Conservation (phyloP, 23 tunicate species). For the Ascidia mentula region DNA sequence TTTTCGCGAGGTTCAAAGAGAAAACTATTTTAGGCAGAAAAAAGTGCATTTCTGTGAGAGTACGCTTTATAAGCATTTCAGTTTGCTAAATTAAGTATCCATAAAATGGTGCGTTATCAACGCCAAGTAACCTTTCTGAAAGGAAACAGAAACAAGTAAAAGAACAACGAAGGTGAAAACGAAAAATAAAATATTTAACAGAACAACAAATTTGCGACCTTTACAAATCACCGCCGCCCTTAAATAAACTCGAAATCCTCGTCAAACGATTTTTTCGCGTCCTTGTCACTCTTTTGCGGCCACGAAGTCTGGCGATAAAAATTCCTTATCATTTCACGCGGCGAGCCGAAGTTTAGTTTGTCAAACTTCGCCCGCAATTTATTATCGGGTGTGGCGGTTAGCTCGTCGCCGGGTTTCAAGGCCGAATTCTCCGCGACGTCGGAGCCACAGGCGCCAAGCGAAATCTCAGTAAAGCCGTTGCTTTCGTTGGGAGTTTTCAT, state of each 20-base stretch:
- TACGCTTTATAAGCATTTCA: too few relatives aligned
- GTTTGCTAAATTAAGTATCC: too few relatives aligned
- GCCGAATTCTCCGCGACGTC: neutral
- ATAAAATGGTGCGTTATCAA: too few relatives aligned
- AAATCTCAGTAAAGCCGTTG: constrained; percentile 1
- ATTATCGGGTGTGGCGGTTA: neutral
- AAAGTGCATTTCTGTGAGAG: too few relatives aligned
- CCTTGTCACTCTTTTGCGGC: neutral
- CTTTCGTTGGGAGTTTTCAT: neutral
- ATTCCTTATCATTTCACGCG: constrained; percentile 16
- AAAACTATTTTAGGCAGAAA: too few relatives aligned
- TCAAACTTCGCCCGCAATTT: neutral
- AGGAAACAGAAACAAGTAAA: too few relatives aligned
- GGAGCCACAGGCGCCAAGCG: neutral
- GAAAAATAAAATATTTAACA: too few relatives aligned
- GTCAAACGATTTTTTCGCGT: constrained; percentile 12
- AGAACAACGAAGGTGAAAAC: too few relatives aligned
- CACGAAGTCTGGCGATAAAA: constrained; percentile 22
- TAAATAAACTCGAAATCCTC: constrained; percentile 55
- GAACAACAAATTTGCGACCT: too few relatives aligned
- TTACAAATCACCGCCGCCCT: too few relatives aligned
- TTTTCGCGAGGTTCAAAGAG: too few relatives aligned
- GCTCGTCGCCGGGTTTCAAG: neutral
- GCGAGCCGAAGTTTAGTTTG: neutral
- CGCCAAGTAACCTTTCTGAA: too few relatives aligned